These are phyloP conservation scores for Formicarius rufipectus DNA, from an alignment of 2,113 vertebrate genomes.

Conservation along the genomic window DNA sequence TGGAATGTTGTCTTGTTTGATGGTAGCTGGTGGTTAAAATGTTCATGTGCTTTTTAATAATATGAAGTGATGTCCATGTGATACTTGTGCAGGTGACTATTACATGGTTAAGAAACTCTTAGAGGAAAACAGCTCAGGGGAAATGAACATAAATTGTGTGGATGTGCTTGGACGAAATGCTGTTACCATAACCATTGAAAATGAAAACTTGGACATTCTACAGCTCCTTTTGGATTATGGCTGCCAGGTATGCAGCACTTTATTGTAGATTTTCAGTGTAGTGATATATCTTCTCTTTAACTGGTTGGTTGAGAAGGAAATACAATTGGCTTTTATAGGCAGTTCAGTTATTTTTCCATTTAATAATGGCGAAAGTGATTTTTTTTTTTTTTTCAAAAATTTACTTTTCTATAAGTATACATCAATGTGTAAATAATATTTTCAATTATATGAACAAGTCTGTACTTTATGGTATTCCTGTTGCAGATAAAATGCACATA, in stretches of 20 bases:
- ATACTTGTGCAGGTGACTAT: constrained; percentile 88
- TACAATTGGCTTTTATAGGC: background rate
- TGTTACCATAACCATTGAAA: constrained; percentile 96
- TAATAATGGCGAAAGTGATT: background rate
- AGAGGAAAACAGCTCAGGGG: constrained; percentile 90
- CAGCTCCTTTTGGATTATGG: constrained; percentile 95
- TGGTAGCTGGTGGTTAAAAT: background rate
- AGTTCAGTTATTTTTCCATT: background rate
- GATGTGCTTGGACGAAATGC: constrained; percentile 96
- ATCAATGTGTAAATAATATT: background rate
- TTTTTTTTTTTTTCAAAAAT: background rate
- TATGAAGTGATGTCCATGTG: constrained; percentile 17
- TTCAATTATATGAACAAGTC: background rate
- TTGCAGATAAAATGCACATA: background rate
- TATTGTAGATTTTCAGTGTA: background rate
- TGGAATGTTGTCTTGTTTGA: background rate
- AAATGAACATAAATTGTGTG: constrained; percentile 97
- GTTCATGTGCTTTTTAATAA: background rate
- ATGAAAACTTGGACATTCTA: constrained; percentile 96
- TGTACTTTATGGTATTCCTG: background rate
- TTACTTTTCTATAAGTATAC: background rate
- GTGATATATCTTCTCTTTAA: background rate
- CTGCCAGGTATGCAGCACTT: constrained; percentile 85
- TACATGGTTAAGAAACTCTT: constrained; percentile 99
- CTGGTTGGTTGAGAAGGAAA: background rate